These are phyloP conservation scores for Tholera decimalis DNA, from an alignment of 2,888 invertebrate species.

Conservation along the genomic window DNA sequence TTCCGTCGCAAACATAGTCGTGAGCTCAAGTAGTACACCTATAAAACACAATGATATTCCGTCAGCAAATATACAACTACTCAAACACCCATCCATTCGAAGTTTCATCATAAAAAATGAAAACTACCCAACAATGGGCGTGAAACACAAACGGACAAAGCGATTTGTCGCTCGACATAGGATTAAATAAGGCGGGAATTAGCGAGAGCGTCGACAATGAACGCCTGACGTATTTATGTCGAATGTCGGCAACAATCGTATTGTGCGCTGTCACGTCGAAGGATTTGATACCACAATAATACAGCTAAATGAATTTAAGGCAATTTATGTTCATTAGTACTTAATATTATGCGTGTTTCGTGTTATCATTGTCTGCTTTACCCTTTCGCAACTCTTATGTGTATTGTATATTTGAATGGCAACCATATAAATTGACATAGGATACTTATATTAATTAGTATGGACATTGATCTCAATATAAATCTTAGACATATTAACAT, in stretches of 20 bases:
- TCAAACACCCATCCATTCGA: background rate
- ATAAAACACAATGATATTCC: no score
- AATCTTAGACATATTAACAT: no score
- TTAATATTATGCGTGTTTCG: background rate
- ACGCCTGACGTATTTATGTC: slow-evolving; percentile 77
- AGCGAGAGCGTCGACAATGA: slow-evolving; percentile 78
- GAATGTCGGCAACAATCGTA: slow-evolving; percentile 66
- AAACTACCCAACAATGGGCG: slow-evolving; percentile 13
- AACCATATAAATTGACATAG: no score
- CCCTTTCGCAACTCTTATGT: no score
- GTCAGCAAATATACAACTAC: no score
- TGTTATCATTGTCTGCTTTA: no score
- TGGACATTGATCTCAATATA: no score
- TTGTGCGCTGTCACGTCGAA: slow-evolving; percentile 47
- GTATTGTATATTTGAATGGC: no score
- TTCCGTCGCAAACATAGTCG: no score
- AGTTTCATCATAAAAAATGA: slow-evolving; percentile 3
- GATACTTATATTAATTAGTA: no score
- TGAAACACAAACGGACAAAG: slow-evolving; percentile 59
- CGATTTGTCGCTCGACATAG: slow-evolving; percentile 68
- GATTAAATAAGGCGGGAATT: slow-evolving; percentile 74
- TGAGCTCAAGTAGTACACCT: no score
- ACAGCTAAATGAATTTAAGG: slow-evolving; percentile 16
- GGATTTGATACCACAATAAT: slow-evolving; percentile 48
- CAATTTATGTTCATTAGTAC: slow-evolving; percentile 5